These are phyloP conservation scores for Chromoteleia sp. DNA, from an alignment of 2,888 invertebrate genomes.

Conservation along the genomic window DNA sequence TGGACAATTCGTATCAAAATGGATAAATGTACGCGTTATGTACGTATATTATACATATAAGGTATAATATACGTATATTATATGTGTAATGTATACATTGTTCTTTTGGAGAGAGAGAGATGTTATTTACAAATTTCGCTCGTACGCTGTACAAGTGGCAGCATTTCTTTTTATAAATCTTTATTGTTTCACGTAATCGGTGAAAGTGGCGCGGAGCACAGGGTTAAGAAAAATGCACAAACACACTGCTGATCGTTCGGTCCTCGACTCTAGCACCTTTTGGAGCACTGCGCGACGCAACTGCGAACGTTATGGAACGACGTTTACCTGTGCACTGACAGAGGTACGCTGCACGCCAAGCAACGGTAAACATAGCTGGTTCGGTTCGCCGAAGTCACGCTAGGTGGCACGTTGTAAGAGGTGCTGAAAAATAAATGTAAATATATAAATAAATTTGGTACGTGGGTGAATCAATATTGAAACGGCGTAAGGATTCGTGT, in stretches of 20 bases:
- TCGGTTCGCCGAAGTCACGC: too few relatives aligned
- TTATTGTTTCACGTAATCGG: conserved; percentile 11
- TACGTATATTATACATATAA: background rate
- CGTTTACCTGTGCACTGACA: background rate
- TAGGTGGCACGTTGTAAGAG: too few relatives aligned
- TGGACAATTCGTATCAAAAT: too few relatives aligned
- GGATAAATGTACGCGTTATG: background rate
- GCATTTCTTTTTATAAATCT: conserved; percentile 14
- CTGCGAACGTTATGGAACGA: background rate
- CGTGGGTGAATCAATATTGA: too few relatives aligned
- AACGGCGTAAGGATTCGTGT: too few relatives aligned
- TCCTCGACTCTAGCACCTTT: conserved; percentile 28
- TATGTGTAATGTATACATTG: background rate
- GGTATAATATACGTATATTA: background rate
- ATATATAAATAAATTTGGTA: too few relatives aligned
- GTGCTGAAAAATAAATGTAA: too few relatives aligned
- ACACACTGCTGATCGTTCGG: conserved; percentile 1
- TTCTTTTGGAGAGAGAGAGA: background rate
- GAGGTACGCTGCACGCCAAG: too few relatives aligned
- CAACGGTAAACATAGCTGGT: too few relatives aligned
- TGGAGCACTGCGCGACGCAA: conserved; percentile 24
- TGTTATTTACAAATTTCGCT: background rate
- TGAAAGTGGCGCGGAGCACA: conserved; percentile 21
- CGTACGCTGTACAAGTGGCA: background rate
- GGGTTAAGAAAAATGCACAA: conserved; percentile 31